These are phyloP conservation scores for Coryphaenoides rupestris DNA, from an alignment of 2,113 vertebrate genomes.

Conservation along the genomic window DNA sequence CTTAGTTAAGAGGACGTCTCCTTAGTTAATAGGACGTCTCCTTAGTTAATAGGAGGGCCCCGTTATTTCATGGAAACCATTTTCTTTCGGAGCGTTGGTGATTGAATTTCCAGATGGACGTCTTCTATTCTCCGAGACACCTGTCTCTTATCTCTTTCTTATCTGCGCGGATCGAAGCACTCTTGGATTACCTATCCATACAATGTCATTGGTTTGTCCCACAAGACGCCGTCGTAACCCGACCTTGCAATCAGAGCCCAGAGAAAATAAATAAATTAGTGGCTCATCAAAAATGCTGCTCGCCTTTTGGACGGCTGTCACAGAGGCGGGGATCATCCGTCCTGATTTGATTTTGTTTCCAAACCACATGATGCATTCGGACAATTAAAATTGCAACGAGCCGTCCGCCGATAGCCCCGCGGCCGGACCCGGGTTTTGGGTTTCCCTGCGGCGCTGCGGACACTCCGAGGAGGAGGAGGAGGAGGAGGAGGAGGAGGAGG, in stretches of 20 bases:
- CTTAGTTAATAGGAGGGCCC: constrained; percentile 21
- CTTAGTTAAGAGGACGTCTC: no score
- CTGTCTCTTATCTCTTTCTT: constrained; percentile 66
- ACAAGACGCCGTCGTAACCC: constrained; percentile 62
- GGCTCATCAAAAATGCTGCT: constrained; percentile 66
- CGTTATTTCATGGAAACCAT: constrained; percentile 52
- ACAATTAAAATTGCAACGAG: constrained; percentile 84
- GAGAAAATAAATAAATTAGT: constrained; percentile 73
- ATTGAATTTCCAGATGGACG: constrained; percentile 67
- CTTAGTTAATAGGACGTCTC: constrained; percentile 21
- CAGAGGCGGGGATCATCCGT: constrained; percentile 64
- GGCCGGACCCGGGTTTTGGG: constrained; percentile 66
- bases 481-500: no score
- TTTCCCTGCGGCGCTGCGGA: constrained; percentile 75
- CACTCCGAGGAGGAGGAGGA: constrained; percentile 69
- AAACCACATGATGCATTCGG: constrained; percentile 78
- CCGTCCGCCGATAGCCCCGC: constrained; percentile 73
- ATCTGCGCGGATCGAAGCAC: constrained; percentile 70
- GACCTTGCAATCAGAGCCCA: constrained; percentile 68
- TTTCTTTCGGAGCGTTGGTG: constrained; percentile 60
- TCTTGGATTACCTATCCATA: constrained; percentile 67
- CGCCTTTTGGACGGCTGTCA: constrained; percentile 61
- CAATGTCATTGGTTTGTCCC: constrained; percentile 69
- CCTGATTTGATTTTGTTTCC: constrained; percentile 73
- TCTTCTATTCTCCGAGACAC: constrained; percentile 66